Percentiles rank a stretch among this genome's conserved stretches.
phyloP scores from a whole-genome alignment of 2,113 vertebrate genomes.

The Muntiacus muntjak region DNA sequence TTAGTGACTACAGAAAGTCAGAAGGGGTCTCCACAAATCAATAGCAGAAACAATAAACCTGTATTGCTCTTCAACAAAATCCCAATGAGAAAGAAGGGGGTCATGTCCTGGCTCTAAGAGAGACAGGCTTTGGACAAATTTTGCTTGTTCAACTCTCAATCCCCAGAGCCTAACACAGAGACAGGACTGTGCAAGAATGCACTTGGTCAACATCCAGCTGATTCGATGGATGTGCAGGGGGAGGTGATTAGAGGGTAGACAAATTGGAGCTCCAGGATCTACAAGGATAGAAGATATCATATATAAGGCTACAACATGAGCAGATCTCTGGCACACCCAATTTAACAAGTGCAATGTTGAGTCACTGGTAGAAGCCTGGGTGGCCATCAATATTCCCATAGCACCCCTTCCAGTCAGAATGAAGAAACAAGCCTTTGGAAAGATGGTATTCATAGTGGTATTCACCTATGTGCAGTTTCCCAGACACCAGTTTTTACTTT shows the following conservation, averaged over 20 bases:
- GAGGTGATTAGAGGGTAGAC: neutral
- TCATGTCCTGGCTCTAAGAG: neutral
- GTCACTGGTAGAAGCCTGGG: neutral
- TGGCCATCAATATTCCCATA: neutral
- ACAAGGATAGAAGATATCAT: accelerated
- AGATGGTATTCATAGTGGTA: accelerated
- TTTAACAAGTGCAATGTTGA: accelerated
- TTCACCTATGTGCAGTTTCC: neutral
- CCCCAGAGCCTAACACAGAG: neutral
- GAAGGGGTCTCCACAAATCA: neutral
- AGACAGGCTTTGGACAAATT: neutral
- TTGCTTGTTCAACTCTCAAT: neutral
- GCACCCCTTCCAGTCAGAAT: neutral
- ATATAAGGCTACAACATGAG: neutral
- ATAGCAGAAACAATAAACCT: neutral
- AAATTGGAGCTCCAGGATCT: neutral
- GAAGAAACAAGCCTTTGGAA: neutral
- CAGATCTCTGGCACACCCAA: neutral
- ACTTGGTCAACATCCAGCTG: neutral
- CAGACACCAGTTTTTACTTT: neutral
- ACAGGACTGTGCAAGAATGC: neutral
- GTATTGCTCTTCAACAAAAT: neutral
- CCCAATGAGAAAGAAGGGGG: neutral
- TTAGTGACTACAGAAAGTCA: neutral
- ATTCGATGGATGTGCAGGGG: accelerated